Percentiles rank a stretch among this genome's conserved stretches.
These are phyloP conservation scores for Lordiphosa mommai DNA, from an alignment of 1,140 invertebrate genomes.

Conservation along the genomic window DNA sequence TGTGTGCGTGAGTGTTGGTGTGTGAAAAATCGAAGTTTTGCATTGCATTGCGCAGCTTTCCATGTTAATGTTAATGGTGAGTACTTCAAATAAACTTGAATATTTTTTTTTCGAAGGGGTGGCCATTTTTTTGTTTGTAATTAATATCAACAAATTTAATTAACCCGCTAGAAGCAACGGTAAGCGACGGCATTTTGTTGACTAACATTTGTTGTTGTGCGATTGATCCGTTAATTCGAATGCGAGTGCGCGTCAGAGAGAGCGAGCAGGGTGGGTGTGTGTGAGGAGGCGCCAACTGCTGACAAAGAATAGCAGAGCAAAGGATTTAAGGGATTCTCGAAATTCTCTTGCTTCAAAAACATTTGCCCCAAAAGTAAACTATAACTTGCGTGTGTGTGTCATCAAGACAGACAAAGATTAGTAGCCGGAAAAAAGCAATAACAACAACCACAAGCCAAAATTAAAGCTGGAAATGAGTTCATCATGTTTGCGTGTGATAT, in stretches of 20 bases:
- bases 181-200: conserved; percentile 62
- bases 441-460: neutral
- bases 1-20: conserved; percentile 37
- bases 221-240: conserved; percentile 67
- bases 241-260: conserved; percentile 9
- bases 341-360: neutral
- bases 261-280: conserved; percentile 1
- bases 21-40: conserved; percentile 75
- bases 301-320: conserved; percentile 2
- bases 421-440: neutral
- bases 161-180: conserved; percentile 23
- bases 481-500: conserved; percentile 25
- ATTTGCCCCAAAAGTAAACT: neutral
- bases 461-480: conserved; percentile 29
- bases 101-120: conserved; percentile 13
- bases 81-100: conserved; percentile 31
- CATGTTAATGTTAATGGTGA: conserved; percentile 44
- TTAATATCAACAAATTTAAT: conserved; percentile 30
- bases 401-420: neutral
- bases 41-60: conserved; percentile 45
- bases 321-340: conserved; percentile 2
- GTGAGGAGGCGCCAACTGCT: conserved; percentile 2
- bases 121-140: conserved; percentile 14
- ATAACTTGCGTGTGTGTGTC: conserved; percentile 16
- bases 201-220: conserved; percentile 61